A percentile compares a stretch with the other conserved stretches of the same genome.
These are phyloP conservation scores for Linhomoeus sp. DNA, from an alignment of 2,888 invertebrate species.

Conservation along the genomic window DNA sequence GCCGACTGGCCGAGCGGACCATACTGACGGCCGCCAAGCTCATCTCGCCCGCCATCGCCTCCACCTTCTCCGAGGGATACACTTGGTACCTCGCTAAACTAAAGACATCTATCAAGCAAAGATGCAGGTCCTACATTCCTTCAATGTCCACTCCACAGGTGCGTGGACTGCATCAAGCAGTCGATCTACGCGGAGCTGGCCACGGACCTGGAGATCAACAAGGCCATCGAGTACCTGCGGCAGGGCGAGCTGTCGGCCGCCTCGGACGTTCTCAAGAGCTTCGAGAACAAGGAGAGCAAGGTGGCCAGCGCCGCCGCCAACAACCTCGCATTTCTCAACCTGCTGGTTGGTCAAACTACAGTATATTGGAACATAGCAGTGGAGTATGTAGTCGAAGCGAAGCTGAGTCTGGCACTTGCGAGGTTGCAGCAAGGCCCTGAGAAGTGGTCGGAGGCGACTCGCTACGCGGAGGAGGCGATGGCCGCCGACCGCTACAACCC, in stretches of 20 bases:
- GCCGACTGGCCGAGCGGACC: slow-evolving; percentile 49
- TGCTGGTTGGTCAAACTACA: slow-evolving; percentile 45
- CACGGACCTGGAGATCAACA: slow-evolving; percentile 70
- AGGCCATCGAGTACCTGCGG: slow-evolving; percentile 61
- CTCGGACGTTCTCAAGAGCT: slow-evolving; percentile 59
- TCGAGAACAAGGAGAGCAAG: slow-evolving; percentile 54
- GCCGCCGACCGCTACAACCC: slow-evolving; percentile 55
- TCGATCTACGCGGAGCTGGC: slow-evolving; percentile 64
- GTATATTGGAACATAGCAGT: too few relatives aligned
- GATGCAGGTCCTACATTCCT: too few relatives aligned
- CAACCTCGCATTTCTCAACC: slow-evolving; percentile 63
- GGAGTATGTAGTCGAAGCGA: too few relatives aligned
- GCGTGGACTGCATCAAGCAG: slow-evolving; percentile 70
- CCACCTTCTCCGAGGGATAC: slow-evolving; percentile 35
- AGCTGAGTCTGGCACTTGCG: slow-evolving; percentile 2
- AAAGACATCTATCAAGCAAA: too few relatives aligned
- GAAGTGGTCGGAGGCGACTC: slow-evolving; percentile 45
- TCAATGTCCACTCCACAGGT: too few relatives aligned
- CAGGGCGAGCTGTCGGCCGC: slow-evolving; percentile 55
- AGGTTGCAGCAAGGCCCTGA: slow-evolving; percentile 50
- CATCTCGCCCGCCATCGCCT: slow-evolving; percentile 63
- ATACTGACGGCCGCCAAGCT: slow-evolving; percentile 66
- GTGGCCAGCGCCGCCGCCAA: slow-evolving; percentile 63
- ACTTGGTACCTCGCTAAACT: slow-evolving; percentile 35
- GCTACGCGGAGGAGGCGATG: slow-evolving; percentile 51